phyloP scores from a whole-genome alignment of 2,888 invertebrate species.

The Ctena decussata region DNA sequence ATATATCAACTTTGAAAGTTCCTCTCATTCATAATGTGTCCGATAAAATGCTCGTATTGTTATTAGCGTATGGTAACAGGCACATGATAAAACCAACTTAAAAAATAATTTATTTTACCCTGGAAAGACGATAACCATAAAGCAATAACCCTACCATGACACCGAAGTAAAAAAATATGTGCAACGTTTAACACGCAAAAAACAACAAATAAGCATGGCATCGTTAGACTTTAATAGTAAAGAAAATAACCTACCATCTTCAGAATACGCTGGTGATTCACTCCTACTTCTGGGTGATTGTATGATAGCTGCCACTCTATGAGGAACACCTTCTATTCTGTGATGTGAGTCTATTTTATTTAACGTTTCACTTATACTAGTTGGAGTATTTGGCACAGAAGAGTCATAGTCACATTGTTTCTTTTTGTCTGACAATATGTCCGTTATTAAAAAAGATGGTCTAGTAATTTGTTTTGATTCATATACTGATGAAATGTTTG shows the following conservation, averaged over 20 bases:
- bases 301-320: neutral
- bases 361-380: conserved; percentile 1
- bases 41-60: too few species aligned
- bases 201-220: too few species aligned
- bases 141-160: too few species aligned
- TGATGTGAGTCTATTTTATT: neutral
- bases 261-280: conserved; percentile 50
- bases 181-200: too few species aligned
- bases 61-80: too few species aligned
- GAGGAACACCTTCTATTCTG: conserved; percentile 1
- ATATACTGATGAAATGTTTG: neutral
- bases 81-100: too few species aligned
- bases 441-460: conserved; percentile 76
- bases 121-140: too few species aligned
- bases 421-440: conserved; percentile 68
- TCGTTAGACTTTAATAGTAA: too few species aligned
- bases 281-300: conserved; percentile 36
- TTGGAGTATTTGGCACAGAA: conserved; percentile 4
- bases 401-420: conserved; percentile 1
- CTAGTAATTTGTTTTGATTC: conserved; percentile 39
- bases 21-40: too few species aligned
- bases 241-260: conserved; percentile 46
- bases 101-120: too few species aligned
- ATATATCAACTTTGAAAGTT: too few species aligned
- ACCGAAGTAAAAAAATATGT: too few species aligned